Conservation (phyloP, 2,888 invertebrate species). For the Bedellia somnulentella region DNA sequence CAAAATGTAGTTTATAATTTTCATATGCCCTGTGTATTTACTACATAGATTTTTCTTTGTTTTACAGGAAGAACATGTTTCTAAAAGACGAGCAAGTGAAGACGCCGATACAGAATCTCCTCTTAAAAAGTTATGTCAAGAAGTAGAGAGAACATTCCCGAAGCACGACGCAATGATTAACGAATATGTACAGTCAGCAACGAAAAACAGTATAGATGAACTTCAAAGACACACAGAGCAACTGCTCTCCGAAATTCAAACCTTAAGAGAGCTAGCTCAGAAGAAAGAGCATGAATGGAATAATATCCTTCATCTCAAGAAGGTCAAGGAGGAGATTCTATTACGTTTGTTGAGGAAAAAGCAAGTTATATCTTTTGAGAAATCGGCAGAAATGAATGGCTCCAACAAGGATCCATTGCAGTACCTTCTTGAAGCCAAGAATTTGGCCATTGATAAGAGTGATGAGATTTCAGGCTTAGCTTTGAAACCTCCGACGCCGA, state of each 20-base stretch:
- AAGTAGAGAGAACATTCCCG: slow-evolving; percentile 52
- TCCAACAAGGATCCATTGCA: slow-evolving; percentile 42
- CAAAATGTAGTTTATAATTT: neutral
- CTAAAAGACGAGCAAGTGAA: slow-evolving; percentile 37
- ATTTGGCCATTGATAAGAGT: slow-evolving; percentile 46
- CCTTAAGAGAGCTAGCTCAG: slow-evolving; percentile 71
- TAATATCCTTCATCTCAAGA: slow-evolving; percentile 77
- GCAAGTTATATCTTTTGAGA: slow-evolving; percentile 61
- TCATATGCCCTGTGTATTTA: too few species aligned
- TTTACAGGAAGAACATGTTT: slow-evolving; percentile 32
- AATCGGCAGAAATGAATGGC: slow-evolving; percentile 42
- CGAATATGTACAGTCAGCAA: slow-evolving; percentile 66
- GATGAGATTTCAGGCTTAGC: slow-evolving; percentile 48
- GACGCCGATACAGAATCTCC: slow-evolving; percentile 49
- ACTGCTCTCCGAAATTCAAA: slow-evolving; percentile 67
- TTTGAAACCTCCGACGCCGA: slow-evolving; percentile 23
- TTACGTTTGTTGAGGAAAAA: slow-evolving; percentile 70
- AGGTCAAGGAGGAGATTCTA: slow-evolving; percentile 81
- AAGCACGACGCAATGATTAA: slow-evolving; percentile 63
- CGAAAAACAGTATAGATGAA: slow-evolving; percentile 62
- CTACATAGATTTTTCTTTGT: too few species aligned
- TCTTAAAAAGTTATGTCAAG: slow-evolving; percentile 47
- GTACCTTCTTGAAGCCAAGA: slow-evolving; percentile 42
- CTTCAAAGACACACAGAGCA: slow-evolving; percentile 67
- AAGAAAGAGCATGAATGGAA: slow-evolving; percentile 88